Percentiles rank a stretch among this genome's conserved stretches.
These are phyloP conservation scores for Ctenodactylus gundi DNA, from an alignment of 2,113 vertebrate species.

Conservation along the genomic window DNA sequence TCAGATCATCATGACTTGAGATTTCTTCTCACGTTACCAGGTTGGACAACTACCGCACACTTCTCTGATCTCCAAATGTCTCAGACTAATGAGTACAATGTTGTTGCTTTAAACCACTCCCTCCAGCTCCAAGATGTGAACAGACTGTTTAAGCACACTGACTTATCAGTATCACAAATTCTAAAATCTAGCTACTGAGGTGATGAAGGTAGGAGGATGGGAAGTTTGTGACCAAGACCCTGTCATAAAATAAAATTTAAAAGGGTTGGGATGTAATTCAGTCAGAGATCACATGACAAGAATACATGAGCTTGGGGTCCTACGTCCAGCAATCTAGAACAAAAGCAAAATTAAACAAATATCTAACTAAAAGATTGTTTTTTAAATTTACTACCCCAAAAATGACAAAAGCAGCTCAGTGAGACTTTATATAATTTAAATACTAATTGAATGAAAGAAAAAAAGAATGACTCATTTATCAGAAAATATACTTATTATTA, in stretches of 20 bases:
- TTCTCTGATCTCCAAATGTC: neutral
- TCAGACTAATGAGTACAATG: neutral
- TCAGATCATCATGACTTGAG: no score
- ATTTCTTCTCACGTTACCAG: neutral
- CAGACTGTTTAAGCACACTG: neutral
- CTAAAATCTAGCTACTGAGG: neutral
- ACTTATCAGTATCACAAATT: neutral
- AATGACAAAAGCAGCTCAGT: conserved; percentile 28
- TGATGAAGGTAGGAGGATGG: neutral
- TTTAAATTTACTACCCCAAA: neutral
- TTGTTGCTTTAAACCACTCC: neutral
- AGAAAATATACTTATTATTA: conserved; percentile 25
- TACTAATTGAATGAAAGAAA: neutral
- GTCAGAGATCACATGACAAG: neutral
- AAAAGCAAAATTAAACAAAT: neutral
- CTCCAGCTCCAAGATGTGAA: neutral
- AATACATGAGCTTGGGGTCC: neutral
- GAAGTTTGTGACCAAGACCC: neutral
- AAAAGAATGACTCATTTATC: neutral
- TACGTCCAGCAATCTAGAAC: neutral
- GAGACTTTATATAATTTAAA: neutral
- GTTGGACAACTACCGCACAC: neutral
- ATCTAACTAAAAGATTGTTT: neutral
- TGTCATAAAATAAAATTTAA: neutral
- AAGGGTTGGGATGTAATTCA: neutral